Percentiles rank a stretch among this genome's conserved stretches.
phyloP scores from a whole-genome alignment of 2,113 vertebrate genomes.

The Menidia beryllina region DNA sequence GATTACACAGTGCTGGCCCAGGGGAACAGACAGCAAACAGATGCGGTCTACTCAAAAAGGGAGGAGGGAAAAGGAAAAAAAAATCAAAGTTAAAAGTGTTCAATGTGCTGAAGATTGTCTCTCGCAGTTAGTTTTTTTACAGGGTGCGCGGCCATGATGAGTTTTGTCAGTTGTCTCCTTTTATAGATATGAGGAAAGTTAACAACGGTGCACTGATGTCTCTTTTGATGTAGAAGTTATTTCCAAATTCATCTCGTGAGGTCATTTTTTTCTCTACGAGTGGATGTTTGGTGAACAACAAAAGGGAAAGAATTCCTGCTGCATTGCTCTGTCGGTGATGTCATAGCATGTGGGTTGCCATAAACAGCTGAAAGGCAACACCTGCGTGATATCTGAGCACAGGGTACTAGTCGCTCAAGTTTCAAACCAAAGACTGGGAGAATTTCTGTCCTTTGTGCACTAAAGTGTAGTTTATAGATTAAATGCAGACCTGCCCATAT shows the following conservation, averaged over 20 bases:
- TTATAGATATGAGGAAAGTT: constrained; percentile 15
- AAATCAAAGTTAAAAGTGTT: constrained; percentile 75
- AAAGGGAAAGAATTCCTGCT: background rate
- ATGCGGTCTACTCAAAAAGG: constrained; percentile 80
- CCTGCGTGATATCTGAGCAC: constrained; percentile 37
- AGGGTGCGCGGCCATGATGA: constrained; percentile 50
- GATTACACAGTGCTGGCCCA: constrained; percentile 85
- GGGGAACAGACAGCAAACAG: constrained; percentile 85
- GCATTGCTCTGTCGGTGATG: constrained; percentile 3
- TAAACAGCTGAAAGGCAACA: constrained; percentile 25
- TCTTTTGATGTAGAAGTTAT: constrained; percentile 11
- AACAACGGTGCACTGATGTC: constrained; percentile 26
- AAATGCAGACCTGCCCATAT: background rate
- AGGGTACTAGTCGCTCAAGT: background rate
- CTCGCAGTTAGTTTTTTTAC: constrained; percentile 68
- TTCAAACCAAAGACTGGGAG: background rate
- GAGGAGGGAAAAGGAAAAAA: constrained; percentile 10
- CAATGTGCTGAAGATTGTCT: constrained; percentile 77
- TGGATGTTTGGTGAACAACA: background rate
- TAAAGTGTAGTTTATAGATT: background rate
- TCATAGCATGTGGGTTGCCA: constrained; percentile 23
- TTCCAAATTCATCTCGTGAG: constrained; percentile 18
- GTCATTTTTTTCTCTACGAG: background rate
- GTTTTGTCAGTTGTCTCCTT: constrained; percentile 56
- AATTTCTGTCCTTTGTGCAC: background rate